Evolutionary conservation across 2,113 vertebrate species (phyloP).

Genomic region (Gallinago paraguaiae): DNA sequence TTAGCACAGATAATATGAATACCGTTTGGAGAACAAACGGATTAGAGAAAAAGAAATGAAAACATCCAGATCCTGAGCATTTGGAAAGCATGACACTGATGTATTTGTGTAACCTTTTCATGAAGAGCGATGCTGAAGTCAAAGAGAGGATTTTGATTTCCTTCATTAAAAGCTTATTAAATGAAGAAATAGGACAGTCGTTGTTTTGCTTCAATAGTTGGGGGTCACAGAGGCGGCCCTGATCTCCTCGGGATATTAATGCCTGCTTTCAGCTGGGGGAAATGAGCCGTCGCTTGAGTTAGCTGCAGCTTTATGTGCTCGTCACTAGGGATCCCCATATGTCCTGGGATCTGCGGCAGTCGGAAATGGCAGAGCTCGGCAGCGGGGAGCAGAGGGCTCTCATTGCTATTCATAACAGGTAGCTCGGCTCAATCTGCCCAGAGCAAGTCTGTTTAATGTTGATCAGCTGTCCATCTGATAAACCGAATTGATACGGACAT

Average conservation of each 20-base stretch:
- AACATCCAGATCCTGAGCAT: slow-evolving; percentile 30
- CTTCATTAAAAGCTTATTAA: slow-evolving; percentile 83
- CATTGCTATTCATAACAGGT: slow-evolving; percentile 81
- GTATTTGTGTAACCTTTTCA: slow-evolving; percentile 75
- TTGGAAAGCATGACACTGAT: slow-evolving; percentile 65
- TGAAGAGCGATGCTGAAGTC: slow-evolving; percentile 54
- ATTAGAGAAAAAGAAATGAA: neutral
- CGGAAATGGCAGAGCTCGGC: slow-evolving; percentile 63
- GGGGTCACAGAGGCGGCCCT: slow-evolving; percentile 74
- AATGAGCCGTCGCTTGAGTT: slow-evolving; percentile 78
- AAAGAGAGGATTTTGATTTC: slow-evolving; percentile 67
- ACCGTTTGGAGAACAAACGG: slow-evolving; percentile 17
- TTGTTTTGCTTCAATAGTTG: slow-evolving; percentile 72
- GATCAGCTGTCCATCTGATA: slow-evolving; percentile 82
- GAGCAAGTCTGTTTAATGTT: slow-evolving; percentile 81
- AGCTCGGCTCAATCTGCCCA: slow-evolving; percentile 73
- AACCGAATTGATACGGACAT: slow-evolving; percentile 71
- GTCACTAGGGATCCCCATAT: slow-evolving; percentile 83
- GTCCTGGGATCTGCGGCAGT: slow-evolving; percentile 73
- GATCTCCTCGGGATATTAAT: slow-evolving; percentile 82
- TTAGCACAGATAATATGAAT: slow-evolving; percentile 16
- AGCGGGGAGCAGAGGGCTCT: slow-evolving; percentile 71
- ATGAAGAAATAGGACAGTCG: slow-evolving; percentile 76
- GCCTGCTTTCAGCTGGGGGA: slow-evolving; percentile 79
- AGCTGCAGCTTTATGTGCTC: slow-evolving; percentile 77